A percentile compares a stretch with the other conserved stretches of the same genome.
phyloP scores from a whole-genome alignment of 2,113 vertebrate genomes.

The Hemichromis elongatus region DNA sequence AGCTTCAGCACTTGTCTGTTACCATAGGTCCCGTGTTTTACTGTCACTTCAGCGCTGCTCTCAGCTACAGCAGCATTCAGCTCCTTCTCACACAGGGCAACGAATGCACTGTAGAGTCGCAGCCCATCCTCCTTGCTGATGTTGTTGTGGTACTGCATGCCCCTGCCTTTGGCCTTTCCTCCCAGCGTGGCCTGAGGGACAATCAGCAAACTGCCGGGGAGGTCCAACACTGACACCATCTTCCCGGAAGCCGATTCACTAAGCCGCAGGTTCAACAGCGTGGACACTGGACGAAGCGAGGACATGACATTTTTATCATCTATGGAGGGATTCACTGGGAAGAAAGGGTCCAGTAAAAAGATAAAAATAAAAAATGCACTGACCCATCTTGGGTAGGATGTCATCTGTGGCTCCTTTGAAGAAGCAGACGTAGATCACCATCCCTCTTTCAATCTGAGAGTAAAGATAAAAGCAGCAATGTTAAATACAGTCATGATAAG shows the following conservation, averaged over 20 bases:
- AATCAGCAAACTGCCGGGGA: conserved; percentile 85
- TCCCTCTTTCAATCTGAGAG: conserved; percentile 82
- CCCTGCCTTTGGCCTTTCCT: conserved; percentile 81
- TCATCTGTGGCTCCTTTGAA: conserved; percentile 88
- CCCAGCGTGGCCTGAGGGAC: conserved; percentile 93
- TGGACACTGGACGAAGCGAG: conserved; percentile 60
- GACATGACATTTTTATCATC: background rate
- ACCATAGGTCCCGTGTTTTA: conserved; percentile 87
- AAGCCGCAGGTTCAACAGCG: conserved; percentile 83
- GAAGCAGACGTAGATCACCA: conserved; percentile 94
- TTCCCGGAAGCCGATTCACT: conserved; percentile 83
- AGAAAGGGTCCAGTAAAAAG: background rate
- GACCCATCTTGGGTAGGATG: conserved; percentile 89
- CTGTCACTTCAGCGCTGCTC: conserved; percentile 52
- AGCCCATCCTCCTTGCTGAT: conserved; percentile 85
- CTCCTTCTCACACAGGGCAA: conserved; percentile 80
- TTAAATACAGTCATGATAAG: background rate
- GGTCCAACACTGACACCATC: conserved; percentile 80
- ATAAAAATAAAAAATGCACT: background rate
- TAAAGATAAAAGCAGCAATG: background rate
- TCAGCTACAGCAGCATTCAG: conserved; percentile 43
- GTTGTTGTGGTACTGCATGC: conserved; percentile 93
- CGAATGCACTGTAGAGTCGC: conserved; percentile 81
- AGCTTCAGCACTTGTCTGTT: conserved; percentile 90
- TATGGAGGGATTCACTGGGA: background rate